Evolutionary conservation across 1,140 invertebrate species (phyloP).

Genomic region (Pseudomyrmex gracilis): DNA sequence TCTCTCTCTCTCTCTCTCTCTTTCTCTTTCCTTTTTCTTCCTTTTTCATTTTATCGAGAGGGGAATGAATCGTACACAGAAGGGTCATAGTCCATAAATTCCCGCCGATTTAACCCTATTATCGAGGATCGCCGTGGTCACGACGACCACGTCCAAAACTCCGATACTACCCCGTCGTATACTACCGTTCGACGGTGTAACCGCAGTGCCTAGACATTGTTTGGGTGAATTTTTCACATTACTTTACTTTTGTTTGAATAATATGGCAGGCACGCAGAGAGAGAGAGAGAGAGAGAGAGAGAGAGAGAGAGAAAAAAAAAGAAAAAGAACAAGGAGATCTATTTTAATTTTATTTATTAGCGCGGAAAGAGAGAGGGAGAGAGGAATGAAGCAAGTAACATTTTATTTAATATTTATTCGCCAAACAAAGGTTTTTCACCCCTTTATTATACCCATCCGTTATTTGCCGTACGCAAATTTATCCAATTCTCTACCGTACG

Average conservation of each 20-base stretch:
- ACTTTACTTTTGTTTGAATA: background rate
- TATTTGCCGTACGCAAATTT: slow-evolving; percentile 38
- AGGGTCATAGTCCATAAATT: slow-evolving; percentile 37
- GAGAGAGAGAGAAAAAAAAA: background rate
- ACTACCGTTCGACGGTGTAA: no score
- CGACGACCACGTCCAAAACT: slow-evolving; percentile 19
- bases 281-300: background rate
- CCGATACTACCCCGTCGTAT: background rate
- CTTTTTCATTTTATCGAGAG: background rate
- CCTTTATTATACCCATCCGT: background rate
- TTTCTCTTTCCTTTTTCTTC: background rate
- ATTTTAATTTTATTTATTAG: background rate
- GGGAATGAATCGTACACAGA: slow-evolving; percentile 14
- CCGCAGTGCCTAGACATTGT: background rate
- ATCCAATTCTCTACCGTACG: background rate
- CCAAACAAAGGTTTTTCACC: background rate
- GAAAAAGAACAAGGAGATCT: background rate
- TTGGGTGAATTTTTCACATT: background rate
- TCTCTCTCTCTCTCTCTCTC: slow-evolving; percentile 18
- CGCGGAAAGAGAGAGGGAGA: background rate
- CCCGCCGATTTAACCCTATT: slow-evolving; percentile 47
- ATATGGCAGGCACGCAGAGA: background rate
- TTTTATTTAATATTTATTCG: slow-evolving; percentile 4
- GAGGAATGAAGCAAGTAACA: background rate
- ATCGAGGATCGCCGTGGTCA: slow-evolving; percentile 29